Evolutionary conservation across 2,888 invertebrate genomes (phyloP), one percentile per base, ranked within the genome.

Genomic region (Epinotia bilunana): DNA sequence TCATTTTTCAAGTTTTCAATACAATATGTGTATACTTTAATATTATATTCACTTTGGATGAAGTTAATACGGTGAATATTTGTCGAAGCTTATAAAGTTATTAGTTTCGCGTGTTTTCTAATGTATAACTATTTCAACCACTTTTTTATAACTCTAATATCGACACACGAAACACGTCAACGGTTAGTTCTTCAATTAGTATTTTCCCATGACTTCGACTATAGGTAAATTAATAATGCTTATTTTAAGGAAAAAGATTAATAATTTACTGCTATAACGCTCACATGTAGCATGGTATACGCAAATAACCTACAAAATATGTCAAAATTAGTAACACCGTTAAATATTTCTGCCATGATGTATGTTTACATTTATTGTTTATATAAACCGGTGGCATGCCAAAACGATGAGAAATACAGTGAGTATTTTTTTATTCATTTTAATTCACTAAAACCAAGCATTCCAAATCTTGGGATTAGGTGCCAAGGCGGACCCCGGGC

Each of bases 21-120:
- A 12, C 20, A 64, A 62, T 57, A 13, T 64, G 20, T 72, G 57
- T 55, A 43, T 71, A 62, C 12, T 33, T 43, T 61, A n/a, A 61
- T 60, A n/a, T 63, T 49, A 18, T 20, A 33, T 70, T 74, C 64
- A 70, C 64, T 74, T 74, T 74, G 74, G 70, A 74, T 70, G 74
- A 16, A 53, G 39, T 63, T 46, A 18, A 49, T 7, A 73, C 2
- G 3, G 20, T 57, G 6, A 16, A 49, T 13, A 49, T 49, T 49
- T 13, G 49, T 16, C 16, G 49, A 49, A 49, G 16, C 4, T 49
- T 16, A 16, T 16, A 16, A 49, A 49, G 49, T 13, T 39, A 46
- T 46, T 46, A 3, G 46, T 46, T 46, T 46, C 12, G 12, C 46
- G 46, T 46, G 46, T 46, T 13, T 3, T 3, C 12, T 46, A 46